A percentile compares a stretch with the other conserved stretches of the same genome.
Evolutionary conservation across 2,797 vertebrate genomes (phyloP).

Genomic region (Melanotaenia trifasciata): DNA sequence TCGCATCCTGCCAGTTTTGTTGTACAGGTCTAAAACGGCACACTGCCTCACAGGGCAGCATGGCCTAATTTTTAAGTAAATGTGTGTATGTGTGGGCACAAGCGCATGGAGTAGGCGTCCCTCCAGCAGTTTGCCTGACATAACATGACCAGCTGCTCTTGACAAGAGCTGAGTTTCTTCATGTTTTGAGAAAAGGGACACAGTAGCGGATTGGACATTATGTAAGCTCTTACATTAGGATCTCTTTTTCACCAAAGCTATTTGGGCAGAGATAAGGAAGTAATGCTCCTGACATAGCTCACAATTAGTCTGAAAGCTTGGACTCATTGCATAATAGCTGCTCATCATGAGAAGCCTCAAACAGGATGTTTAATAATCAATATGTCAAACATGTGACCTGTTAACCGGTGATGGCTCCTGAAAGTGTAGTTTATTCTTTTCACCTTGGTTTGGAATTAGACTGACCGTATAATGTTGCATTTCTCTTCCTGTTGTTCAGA

Average conservation of each 20-base stretch:
- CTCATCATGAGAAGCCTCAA: slow-evolving; percentile 45
- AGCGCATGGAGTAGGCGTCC: slow-evolving; percentile 62
- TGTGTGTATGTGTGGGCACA: slow-evolving; percentile 69
- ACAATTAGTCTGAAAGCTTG: slow-evolving; percentile 69
- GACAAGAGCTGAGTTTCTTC: slow-evolving; percentile 64
- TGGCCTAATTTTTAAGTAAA: slow-evolving; percentile 73
- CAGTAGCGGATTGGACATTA: slow-evolving; percentile 69
- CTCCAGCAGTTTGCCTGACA: slow-evolving; percentile 74
- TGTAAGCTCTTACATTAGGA: slow-evolving; percentile 60
- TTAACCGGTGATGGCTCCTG: slow-evolving; percentile 3
- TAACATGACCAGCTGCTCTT: slow-evolving; percentile 79
- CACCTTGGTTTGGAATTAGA: slow-evolving; percentile 27
- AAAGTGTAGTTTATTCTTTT: slow-evolving; percentile 22
- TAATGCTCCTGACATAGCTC: slow-evolving; percentile 43
- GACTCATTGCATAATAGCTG: slow-evolving; percentile 49
- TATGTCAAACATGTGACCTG: slow-evolving; percentile 34
- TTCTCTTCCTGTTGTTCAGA: slow-evolving; percentile 17
- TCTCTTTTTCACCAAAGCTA: slow-evolving; percentile 54
- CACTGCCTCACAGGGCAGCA: slow-evolving; percentile 64
- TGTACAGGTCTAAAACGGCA: slow-evolving; percentile 69
- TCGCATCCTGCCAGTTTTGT: slow-evolving; percentile 44
- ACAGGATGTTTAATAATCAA: slow-evolving; percentile 43
- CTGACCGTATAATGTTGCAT: slow-evolving; percentile 21
- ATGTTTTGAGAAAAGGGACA: slow-evolving; percentile 62
- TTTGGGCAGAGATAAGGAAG: slow-evolving; percentile 64